Evolutionary conservation across 2,113 vertebrate genomes (phyloP).

Genomic region (Procavia capensis): DNA sequence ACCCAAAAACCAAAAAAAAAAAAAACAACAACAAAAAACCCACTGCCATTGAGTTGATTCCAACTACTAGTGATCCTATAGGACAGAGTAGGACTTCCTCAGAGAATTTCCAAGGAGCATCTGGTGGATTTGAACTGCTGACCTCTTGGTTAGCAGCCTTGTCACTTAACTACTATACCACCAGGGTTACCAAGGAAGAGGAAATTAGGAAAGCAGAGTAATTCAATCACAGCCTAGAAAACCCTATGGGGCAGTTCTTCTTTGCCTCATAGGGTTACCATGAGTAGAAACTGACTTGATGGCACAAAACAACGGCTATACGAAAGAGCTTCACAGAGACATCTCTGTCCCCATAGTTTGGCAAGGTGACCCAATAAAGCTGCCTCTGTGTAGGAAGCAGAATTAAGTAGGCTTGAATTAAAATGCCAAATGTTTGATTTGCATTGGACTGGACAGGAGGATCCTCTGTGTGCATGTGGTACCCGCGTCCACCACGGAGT

Average conservation of each 20-base stretch:
- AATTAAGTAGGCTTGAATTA: conserved; percentile 55
- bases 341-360: not conserved
- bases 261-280: not conserved
- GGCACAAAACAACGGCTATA: not conserved
- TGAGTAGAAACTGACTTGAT: not conserved
- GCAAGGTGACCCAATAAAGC: conserved; percentile 30
- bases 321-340: not conserved
- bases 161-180: too few species aligned
- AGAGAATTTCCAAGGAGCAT: too few species aligned
- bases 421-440: conserved; percentile 71
- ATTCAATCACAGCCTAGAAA: not conserved
- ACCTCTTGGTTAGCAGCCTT: too few species aligned
- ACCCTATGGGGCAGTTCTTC: not conserved
- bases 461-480: conserved; percentile 42
- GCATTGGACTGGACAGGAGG: conserved; percentile 35
- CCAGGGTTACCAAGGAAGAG: not conserved
- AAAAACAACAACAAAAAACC: too few species aligned
- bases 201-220: not conserved
- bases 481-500: conserved; percentile 3
- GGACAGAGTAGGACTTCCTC: too few species aligned
- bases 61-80: too few species aligned
- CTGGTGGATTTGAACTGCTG: too few species aligned
- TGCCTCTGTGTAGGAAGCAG: conserved; percentile 51
- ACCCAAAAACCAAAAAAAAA: too few species aligned
- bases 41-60: too few species aligned